Conservation (phyloP, 2,888 invertebrate species). For the Epinotia bilunana region DNA sequence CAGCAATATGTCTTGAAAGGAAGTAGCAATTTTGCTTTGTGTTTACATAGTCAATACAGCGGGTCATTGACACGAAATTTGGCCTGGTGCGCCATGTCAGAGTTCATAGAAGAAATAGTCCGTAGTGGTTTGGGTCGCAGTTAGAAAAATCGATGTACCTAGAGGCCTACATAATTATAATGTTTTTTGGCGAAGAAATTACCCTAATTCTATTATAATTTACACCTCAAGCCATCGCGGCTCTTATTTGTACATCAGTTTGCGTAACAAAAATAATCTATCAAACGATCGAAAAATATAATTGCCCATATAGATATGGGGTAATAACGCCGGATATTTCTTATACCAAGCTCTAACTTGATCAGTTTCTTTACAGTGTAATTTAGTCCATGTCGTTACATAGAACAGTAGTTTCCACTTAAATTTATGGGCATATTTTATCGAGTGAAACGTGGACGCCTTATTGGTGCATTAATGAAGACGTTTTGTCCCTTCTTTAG, state of each 20-base stretch:
- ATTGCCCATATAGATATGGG: not conserved
- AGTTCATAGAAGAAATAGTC: too few relatives aligned
- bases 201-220: too few relatives aligned
- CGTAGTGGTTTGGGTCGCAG: too few relatives aligned
- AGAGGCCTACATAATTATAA: too few relatives aligned
- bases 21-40: conserved; percentile 6
- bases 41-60: conserved; percentile 4
- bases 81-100: too few relatives aligned
- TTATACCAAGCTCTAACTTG: not conserved
- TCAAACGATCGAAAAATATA: too few relatives aligned
- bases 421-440: conserved; percentile 44
- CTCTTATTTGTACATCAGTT: too few relatives aligned
- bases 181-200: too few relatives aligned
- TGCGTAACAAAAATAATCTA: too few relatives aligned
- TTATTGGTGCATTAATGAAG: conserved; percentile 56
- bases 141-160: too few relatives aligned
- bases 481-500: conserved; percentile 63
- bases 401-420: conserved; percentile 45
- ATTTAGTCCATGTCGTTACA: conserved; percentile 19
- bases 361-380: conserved; percentile 18
- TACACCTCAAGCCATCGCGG: too few relatives aligned
- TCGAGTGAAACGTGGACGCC: conserved; percentile 40
- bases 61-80: too few relatives aligned
- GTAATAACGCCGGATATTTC: not conserved
- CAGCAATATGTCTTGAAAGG: conserved; percentile 13